Percentiles rank a stretch among this genome's conserved stretches.
phyloP scores from a whole-genome alignment of 2,888 invertebrate genomes.

The Euplexia lucipara region DNA sequence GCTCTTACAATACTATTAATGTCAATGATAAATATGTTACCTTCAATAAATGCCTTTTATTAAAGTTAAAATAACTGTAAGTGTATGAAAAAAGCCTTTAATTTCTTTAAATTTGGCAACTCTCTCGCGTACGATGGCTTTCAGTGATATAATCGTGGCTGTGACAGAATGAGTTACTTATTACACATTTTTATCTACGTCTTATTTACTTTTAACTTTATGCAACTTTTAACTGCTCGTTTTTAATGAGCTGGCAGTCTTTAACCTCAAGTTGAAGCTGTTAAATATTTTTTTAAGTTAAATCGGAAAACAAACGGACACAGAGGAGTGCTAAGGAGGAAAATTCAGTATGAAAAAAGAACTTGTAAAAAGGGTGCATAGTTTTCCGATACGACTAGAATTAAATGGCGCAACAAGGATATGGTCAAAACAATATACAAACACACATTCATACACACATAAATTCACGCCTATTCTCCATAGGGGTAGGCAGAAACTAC shows the following conservation, averaged over 20 bases:
- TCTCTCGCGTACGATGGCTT: conserved; percentile 28
- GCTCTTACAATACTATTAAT: conserved; percentile 63
- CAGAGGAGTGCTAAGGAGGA: background rate
- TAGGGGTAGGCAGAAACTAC: too few species aligned
- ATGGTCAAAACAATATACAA: background rate
- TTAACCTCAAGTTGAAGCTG: conserved; percentile 9
- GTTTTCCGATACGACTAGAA: conserved; percentile 29
- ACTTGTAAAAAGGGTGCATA: conserved; percentile 28
- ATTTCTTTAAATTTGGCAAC: conserved; percentile 48
- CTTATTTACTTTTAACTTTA: conserved; percentile 28
- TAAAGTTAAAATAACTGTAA: conserved; percentile 52
- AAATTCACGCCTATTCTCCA: too few species aligned
- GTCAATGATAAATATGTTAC: conserved; percentile 62
- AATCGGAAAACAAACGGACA: conserved; percentile 4
- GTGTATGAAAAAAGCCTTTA: conserved; percentile 41
- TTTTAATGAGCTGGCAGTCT: conserved; percentile 40
- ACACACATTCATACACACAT: too few species aligned
- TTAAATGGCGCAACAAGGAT: conserved; percentile 4
- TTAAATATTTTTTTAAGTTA: conserved; percentile 13
- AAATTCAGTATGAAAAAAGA: conserved; percentile 14
- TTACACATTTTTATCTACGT: conserved; percentile 28
- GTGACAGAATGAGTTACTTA: conserved; percentile 40
- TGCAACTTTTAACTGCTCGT: conserved; percentile 7
- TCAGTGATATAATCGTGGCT: conserved; percentile 44
- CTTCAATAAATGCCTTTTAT: conserved; percentile 48